phyloP scores from a whole-genome alignment of 2,888 invertebrate species.

The Ellobium chinense region DNA sequence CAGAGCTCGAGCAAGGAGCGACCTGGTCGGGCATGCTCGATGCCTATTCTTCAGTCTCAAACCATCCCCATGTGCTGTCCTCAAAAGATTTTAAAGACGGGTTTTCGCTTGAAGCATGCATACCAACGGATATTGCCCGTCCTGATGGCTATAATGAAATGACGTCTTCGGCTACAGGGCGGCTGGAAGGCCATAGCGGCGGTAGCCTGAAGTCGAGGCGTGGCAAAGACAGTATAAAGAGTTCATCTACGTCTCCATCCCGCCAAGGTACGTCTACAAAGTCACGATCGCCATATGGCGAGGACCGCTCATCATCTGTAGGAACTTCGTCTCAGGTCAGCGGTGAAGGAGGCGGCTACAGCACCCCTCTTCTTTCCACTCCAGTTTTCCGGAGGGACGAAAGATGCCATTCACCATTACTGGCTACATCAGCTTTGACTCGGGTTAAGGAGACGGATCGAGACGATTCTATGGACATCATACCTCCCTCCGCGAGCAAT shows the following conservation, averaged over 20 bases:
- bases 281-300: neutral
- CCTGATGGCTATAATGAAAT: neutral
- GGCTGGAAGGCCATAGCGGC: neutral
- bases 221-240: constrained; percentile 22
- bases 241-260: neutral
- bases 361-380: constrained; percentile 50
- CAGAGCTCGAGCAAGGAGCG: constrained; percentile 29
- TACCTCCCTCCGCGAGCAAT: neutral
- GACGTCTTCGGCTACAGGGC: neutral
- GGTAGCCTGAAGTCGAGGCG: constrained; percentile 15
- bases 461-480: neutral
- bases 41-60: neutral
- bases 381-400: constrained; percentile 47
- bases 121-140: constrained; percentile 48
- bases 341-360: constrained; percentile 42
- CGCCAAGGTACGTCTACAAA: constrained; percentile 14
- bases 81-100: constrained; percentile 50
- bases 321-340: constrained; percentile 21
- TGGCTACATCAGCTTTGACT: neutral
- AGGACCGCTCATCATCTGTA: constrained; percentile 36
- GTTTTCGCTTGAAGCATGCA: constrained; percentile 51
- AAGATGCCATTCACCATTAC: neutral
- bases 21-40: neutral
- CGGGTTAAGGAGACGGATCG: neutral
- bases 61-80: constrained; percentile 44